Percentiles rank a stretch among this genome's conserved stretches.
Conservation (phyloP, 2,888 invertebrate genomes). For the Mystacides longicornis region DNA sequence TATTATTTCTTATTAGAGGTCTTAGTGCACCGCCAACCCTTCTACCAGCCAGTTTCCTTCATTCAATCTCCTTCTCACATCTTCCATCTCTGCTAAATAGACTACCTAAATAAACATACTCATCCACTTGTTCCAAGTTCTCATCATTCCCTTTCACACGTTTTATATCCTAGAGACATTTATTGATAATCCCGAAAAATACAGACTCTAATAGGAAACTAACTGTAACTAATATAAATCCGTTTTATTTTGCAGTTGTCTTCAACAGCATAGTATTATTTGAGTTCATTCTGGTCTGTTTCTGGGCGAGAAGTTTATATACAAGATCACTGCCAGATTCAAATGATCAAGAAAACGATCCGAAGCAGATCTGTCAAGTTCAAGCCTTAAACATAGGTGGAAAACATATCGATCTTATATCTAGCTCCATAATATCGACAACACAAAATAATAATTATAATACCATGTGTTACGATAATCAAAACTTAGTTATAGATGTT, state of each 20-base stretch:
- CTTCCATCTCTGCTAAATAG: too few relatives aligned
- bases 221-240: not conserved
- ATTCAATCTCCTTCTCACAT: too few relatives aligned
- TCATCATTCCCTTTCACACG: too few relatives aligned
- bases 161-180: too few relatives aligned
- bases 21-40: too few relatives aligned
- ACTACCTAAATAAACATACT: too few relatives aligned
- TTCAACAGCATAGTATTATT: conserved; percentile 58
- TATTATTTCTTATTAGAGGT: too few relatives aligned
- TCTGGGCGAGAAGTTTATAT: conserved; percentile 57
- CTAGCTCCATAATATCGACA: not conserved
- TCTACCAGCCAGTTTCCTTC: too few relatives aligned
- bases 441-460: not conserved
- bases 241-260: conserved; percentile 49
- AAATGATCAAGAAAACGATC: not conserved
- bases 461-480: not conserved
- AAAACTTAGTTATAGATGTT: not conserved
- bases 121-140: too few relatives aligned
- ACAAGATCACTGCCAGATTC: conserved; percentile 37
- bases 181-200: too few relatives aligned
- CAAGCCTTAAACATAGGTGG: conserved; percentile 9
- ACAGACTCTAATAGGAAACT: too few relatives aligned
- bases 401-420: not conserved
- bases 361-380: conserved; percentile 22
- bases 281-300: conserved; percentile 61